Evolutionary conservation across 2,888 invertebrate species (phyloP), one percentile per base, ranked within the genome.

Genomic region (Cerastoderma edule): DNA sequence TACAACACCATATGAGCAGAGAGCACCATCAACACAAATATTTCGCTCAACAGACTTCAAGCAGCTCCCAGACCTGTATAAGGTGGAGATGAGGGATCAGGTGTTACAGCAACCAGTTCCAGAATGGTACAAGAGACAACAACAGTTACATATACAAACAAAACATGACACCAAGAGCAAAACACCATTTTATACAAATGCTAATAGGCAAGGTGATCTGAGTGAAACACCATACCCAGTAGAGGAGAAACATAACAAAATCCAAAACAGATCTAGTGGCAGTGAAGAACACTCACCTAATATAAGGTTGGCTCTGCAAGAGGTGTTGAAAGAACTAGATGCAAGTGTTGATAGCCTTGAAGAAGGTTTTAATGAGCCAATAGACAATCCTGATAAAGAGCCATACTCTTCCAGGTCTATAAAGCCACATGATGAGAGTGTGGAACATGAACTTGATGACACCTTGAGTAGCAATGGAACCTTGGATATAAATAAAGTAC

Each of bases 31-130:
- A 46, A 48, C 65, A 27, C 48, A 39, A 19, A 70, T 78, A 16
- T 32, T 78, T 39, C 69, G 68, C 63, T 32, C 57, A 22, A 33
- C 44, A 35, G 54, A 73, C 27, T 73, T 70, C 35, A 33, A 56
- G 27, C 63, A 73, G 46, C 56, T 78, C 22, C 77, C 72, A 30
- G 67, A 73, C 48, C n/a, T 73, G 56, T 78, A 78, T 50, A 73
- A 78, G 33, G 27, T 78, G 32, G 77, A 78, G 70, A 67, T 78
- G 46, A 69, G 67, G 54, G 73, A 78, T 30, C 50, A 70, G 35
- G 13, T 73, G 16, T 22, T 73, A 30, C 28, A 46, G 28, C 54
- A 67, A 19, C 24, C 46, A 27, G 63, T 65, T 30, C 74, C 74
- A 35, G 53, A 69, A 4, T 75, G 74, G 74, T 75, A 75, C 35